Base-by-base conservation (phyloP, 2,888 invertebrate species). In the Ramazzottius varieornatus region DNA sequence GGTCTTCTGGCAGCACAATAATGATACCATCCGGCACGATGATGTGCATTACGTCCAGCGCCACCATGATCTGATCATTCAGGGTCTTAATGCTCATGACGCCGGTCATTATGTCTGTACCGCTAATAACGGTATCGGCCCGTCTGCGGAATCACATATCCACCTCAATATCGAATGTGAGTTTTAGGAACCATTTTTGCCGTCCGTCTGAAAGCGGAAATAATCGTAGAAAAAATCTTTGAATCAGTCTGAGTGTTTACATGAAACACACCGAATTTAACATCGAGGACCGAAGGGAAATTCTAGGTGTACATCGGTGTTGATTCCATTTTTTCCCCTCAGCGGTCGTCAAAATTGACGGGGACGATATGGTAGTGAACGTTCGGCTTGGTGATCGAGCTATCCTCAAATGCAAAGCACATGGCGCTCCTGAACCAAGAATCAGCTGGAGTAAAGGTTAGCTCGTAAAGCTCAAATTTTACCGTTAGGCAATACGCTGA, bases 1-100 rank as follows among this genome's bases (percentile, higher is more conserved):
- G n/a, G 67, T 70, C n/a, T 67, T 68, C 0, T 70, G 70, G 70
- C 33, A 64, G 64, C 64, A 64, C 32, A 33, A 64, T 20, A 64
- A 64, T 20, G 20, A 16, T 24, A 64, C 64, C 32, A 8, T 64
- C 4, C 64, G 33, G 13, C 24, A 4, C 4, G 33, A 64, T 32
- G 33, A 64, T 32, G 4, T 4, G 4, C 33, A 33, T n/a, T 64
- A n/a, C 33, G n/a, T n/a, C 29, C 33, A 33, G 33, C 33, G 64
- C 33, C n/a, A 32, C 32, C 32, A 16, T 32, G 33, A 32, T 13
- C 33, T 64, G 13, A 13, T 32, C 29, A 64, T 64, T 64, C 16
- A 64, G 33, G 64, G 29, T 4, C 16, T 64, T 4, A 13, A 24
- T 32, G n/a, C 4, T 4, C 29, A 33, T 4, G 64, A 64, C 24